A percentile compares a stretch with the other conserved stretches of the same genome.
These are phyloP conservation scores for Cyprinella venusta DNA, from an alignment of 2,797 vertebrate species.

Conservation along the genomic window DNA sequence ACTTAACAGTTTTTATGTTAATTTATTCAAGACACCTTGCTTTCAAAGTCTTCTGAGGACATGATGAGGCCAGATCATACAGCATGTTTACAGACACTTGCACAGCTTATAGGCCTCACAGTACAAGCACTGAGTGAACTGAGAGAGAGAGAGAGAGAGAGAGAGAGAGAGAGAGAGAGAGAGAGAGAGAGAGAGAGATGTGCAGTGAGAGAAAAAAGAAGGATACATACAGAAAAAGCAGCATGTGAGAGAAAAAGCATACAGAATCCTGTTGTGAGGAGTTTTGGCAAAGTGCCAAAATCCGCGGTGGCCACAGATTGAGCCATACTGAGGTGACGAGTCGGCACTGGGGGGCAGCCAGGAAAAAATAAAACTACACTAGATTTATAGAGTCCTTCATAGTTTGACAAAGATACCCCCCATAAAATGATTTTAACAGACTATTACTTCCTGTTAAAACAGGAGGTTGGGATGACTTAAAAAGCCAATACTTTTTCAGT, in stretches of 20 bases:
- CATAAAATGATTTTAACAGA: background rate
- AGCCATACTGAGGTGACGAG: constrained; percentile 10
- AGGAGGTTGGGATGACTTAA: background rate
- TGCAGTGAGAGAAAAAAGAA: background rate
- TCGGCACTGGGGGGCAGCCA: background rate
- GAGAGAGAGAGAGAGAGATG: background rate
- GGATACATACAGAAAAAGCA: constrained; percentile 1
- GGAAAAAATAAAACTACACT: constrained; percentile 2
- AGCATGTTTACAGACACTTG: constrained; percentile 31
- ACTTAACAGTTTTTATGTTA: background rate
- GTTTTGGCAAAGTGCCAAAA: constrained; percentile 26
- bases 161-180: background rate
- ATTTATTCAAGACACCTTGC: constrained; percentile 8
- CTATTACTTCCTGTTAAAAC: background rate
- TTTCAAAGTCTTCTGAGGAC: constrained; percentile 11
- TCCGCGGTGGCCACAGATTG: background rate
- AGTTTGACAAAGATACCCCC: background rate
- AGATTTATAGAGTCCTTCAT: background rate
- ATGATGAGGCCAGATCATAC: background rate
- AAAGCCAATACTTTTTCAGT: background rate
- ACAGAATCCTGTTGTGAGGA: constrained; percentile 12
- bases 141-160: background rate
- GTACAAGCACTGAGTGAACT: background rate
- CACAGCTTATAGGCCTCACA: constrained; percentile 9
- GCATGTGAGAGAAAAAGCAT: background rate